Evolutionary conservation across 2,797 vertebrate genomes (phyloP).

Genomic region (Girardinus metallicus): DNA sequence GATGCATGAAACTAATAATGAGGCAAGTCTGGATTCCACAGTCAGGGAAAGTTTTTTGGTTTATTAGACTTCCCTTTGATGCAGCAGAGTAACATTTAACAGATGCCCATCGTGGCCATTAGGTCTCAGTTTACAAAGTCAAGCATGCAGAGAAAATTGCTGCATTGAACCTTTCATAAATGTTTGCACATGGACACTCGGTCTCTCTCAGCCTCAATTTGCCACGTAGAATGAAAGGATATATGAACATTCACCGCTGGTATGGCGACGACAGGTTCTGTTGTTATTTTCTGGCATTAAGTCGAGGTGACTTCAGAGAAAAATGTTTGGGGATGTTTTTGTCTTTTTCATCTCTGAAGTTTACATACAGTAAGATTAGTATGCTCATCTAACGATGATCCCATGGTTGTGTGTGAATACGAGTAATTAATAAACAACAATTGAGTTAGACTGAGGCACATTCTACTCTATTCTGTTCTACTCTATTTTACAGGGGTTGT

Average conservation of each 20-base stretch:
- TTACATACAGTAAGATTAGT: background rate
- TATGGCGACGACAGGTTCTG: background rate
- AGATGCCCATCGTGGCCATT: slow-evolving; percentile 59
- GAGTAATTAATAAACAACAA: background rate
- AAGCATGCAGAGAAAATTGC: slow-evolving; percentile 44
- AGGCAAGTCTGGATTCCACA: slow-evolving; percentile 43
- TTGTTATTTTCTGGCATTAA: background rate
- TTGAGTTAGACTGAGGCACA: background rate
- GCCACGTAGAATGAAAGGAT: background rate
- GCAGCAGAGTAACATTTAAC: slow-evolving; percentile 69
- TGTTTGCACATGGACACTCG: background rate
- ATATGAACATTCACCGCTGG: background rate
- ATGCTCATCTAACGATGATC: background rate
- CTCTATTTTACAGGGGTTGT: too few species aligned
- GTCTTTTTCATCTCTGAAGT: background rate
- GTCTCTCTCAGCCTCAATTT: background rate
- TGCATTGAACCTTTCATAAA: slow-evolving; percentile 25
- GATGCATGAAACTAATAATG: background rate
- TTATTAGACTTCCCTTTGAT: slow-evolving; percentile 72
- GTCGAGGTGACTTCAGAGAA: background rate
- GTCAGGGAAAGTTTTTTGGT: slow-evolving; percentile 15
- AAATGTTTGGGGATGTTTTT: background rate
- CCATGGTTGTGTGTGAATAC: background rate
- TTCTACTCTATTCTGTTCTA: too few species aligned
- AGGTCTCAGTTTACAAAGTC: slow-evolving; percentile 22